These are phyloP conservation scores for Plodia interpunctella DNA, from an alignment of 1,140 invertebrate species.

Conservation along the genomic window DNA sequence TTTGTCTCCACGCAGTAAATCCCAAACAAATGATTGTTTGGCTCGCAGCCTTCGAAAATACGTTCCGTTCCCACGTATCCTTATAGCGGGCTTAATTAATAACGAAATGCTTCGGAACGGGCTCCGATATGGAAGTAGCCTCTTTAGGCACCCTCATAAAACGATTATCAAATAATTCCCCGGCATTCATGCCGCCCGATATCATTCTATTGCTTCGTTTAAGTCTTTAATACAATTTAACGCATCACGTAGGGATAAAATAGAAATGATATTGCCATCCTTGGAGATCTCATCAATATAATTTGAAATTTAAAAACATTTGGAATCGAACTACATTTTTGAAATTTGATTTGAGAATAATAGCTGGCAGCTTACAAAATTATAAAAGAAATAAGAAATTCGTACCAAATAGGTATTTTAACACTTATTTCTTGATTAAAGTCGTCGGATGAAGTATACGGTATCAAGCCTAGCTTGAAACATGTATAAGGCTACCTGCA, in stretches of 20 bases:
- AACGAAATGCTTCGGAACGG: constrained; percentile 47
- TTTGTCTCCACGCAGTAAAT: constrained; percentile 45
- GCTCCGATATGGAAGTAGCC: constrained; percentile 58
- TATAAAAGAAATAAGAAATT: no score
- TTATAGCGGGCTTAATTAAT: constrained; percentile 57
- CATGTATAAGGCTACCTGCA: constrained; percentile 65
- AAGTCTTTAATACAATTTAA: constrained; percentile 63
- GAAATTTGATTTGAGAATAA: no score
- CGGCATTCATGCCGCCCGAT: constrained; percentile 36
- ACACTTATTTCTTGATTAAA: no score
- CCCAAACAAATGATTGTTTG: constrained; percentile 48
- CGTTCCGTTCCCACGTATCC: constrained; percentile 62
- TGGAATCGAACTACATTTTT: no score
- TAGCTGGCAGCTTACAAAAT: no score
- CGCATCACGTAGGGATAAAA: constrained; percentile 45
- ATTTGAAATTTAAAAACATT: constrained; percentile 25
- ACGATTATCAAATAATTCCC: constrained; percentile 69
- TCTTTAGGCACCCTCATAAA: constrained; percentile 66
- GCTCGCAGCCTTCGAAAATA: constrained; percentile 32
- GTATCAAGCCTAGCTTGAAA: constrained; percentile 41
- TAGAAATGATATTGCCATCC: constrained; percentile 25
- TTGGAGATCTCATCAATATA: constrained; percentile 6
- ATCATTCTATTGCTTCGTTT: constrained; percentile 45
- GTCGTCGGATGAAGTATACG: constrained; percentile 33
- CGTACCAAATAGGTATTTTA: no score